These are phyloP conservation scores for Phaetusa simplex DNA, from an alignment of 2,113 vertebrate species.

Conservation along the genomic window DNA sequence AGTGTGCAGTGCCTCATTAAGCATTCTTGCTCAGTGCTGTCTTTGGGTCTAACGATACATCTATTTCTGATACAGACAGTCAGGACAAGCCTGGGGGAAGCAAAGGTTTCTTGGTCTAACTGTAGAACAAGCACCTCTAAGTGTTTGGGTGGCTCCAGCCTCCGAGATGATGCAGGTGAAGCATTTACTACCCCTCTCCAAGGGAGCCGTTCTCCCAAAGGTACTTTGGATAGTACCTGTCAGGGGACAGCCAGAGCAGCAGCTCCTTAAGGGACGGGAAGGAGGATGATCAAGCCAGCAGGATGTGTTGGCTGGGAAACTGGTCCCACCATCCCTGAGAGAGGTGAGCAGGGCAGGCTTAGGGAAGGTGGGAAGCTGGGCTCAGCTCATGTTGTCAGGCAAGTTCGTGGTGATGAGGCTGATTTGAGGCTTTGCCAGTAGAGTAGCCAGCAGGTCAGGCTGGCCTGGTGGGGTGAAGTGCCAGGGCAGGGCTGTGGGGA, in stretches of 20 bases:
- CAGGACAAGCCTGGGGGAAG: background rate
- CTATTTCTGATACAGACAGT: background rate
- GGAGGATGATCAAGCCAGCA: background rate
- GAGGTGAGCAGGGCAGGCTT: background rate
- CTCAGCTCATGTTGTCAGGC: background rate
- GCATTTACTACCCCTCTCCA: background rate
- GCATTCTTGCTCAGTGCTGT: background rate
- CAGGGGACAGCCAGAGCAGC: background rate
- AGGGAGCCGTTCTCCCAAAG: background rate
- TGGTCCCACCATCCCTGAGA: background rate
- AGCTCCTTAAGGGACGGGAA: background rate
- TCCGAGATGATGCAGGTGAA: background rate
- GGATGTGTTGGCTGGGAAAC: background rate
- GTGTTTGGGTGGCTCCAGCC: background rate
- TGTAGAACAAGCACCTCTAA: background rate
- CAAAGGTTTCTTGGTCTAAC: background rate
- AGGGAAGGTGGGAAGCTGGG: background rate
- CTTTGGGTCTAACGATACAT: background rate
- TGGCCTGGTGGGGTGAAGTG: background rate
- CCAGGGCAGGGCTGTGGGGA: background rate
- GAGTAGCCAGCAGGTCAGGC: fast-evolving
- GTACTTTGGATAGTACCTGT: background rate
- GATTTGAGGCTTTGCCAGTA: background rate
- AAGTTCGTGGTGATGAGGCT: background rate
- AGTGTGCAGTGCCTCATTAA: background rate